A percentile compares a stretch with the other conserved stretches of the same genome.
Evolutionary conservation across 1,140 invertebrate species (phyloP).

Genomic region (Ylistrum balloti): DNA sequence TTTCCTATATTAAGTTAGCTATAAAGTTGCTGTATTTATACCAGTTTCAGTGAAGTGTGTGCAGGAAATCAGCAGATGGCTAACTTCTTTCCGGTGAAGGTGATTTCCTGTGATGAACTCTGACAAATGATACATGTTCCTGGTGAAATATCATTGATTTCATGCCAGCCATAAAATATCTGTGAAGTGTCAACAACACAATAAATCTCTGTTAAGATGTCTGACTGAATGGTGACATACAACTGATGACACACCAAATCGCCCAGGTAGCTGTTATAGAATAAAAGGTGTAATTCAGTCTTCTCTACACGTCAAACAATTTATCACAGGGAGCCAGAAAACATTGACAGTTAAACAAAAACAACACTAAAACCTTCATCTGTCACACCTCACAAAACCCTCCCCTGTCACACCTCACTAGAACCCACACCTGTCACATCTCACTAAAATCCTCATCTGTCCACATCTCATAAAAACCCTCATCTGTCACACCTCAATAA

Average conservation of each 20-base stretch:
- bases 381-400: too few relatives aligned
- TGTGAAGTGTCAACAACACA: neutral
- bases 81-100: conserved; percentile 19
- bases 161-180: neutral
- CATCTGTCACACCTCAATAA: too few relatives aligned
- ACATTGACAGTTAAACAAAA: neutral
- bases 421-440: too few relatives aligned
- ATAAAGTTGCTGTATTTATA: neutral
- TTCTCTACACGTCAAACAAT: neutral
- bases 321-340: conserved; percentile 2
- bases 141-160: conserved; percentile 1
- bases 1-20: neutral
- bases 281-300: neutral
- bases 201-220: conserved; percentile 29
- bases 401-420: too few relatives aligned
- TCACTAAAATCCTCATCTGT: too few relatives aligned
- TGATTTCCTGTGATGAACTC: neutral
- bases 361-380: neutral
- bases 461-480: too few relatives aligned
- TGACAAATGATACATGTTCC: conserved; percentile 38
- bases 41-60: neutral
- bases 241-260: neutral
- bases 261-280: neutral
- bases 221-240: neutral
- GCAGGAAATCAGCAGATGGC: neutral